Conservation (phyloP, 2,797 vertebrate genomes). For the Pristis pectinata region DNA sequence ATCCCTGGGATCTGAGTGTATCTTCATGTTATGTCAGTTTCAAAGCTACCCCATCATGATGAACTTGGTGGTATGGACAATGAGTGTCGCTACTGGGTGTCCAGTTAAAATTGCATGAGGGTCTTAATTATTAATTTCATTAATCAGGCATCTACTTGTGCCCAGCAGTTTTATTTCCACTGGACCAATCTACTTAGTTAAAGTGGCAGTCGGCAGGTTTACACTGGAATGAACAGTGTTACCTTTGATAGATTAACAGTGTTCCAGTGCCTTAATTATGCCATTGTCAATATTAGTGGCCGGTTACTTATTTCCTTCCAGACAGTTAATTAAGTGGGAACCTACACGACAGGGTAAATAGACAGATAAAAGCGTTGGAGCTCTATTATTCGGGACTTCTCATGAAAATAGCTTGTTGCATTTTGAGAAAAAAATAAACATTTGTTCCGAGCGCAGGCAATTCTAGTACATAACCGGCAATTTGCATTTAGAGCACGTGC, state of each 20-base stretch:
- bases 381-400: neutral
- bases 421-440: neutral
- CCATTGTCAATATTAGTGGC: neutral
- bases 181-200: neutral
- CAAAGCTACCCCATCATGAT: too few species aligned
- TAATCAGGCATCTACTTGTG: too few species aligned
- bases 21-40: too few species aligned
- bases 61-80: too few species aligned
- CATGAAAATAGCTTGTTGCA: neutral
- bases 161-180: neutral
- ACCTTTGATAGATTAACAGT: too few species aligned
- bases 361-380: neutral
- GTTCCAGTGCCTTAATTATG: neutral
- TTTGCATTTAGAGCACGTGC: neutral
- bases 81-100: neutral
- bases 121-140: neutral
- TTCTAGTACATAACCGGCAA: neutral
- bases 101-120: neutral
- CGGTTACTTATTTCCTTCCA: neutral
- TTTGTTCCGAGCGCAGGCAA: neutral
- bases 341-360: neutral
- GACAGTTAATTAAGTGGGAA: neutral
- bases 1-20: too few species aligned
- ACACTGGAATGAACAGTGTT: too few species aligned
- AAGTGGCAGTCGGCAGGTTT: neutral